Base-by-base conservation (phyloP, 1,140 invertebrate species). In the Drosophila mayri region DNA sequence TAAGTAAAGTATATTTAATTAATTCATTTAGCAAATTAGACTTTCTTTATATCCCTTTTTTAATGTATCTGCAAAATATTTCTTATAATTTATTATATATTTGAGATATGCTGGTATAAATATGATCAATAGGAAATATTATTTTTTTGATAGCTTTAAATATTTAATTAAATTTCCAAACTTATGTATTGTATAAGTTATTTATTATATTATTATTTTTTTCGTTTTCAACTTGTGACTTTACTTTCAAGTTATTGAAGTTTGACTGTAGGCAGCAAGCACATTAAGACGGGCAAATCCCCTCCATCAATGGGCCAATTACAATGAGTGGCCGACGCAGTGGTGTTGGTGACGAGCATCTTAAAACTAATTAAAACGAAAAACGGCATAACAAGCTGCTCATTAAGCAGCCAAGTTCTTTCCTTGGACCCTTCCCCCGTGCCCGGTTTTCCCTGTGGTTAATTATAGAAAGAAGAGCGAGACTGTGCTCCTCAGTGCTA, bases 281-380 rank as follows among this genome's bases (percentile, higher is more conserved):
- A 38, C 20, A 38, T 38, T 22, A 38, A 55, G 52, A 25, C 52
- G 14, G 18, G 20, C 35, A 37, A 55, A 55, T 40, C 28, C 25
- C 35, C 16, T 38, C 81, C 81, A 90, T 92, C 90, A 83, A 88
- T 90, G 91, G 86, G 79, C 90, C 90, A 92, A 91, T 92, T 92
- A 92, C 79, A 91, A 76, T 44, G 67, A 68, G 70, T 60, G 52
- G 62, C 47, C 74, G 46, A 16, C 40, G 60, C 58, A 40, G 54
- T 83, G 70, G 73, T 91, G 90, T 79, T 90, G 90, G 79, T 77
- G 84, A 79, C 77, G 79, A 79, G 82, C 75, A 87, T 87, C 87
- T 92, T 87, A 88, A 91, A 72, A 91, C 49, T 50, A 50, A 50
- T 50, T 50, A 50, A 50, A 50, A 50, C 28, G 49, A 32, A 50